These are phyloP conservation scores for Pocillopora meandrina DNA, from an alignment of 92 coral and sea anemone species.

Conservation along the genomic window DNA sequence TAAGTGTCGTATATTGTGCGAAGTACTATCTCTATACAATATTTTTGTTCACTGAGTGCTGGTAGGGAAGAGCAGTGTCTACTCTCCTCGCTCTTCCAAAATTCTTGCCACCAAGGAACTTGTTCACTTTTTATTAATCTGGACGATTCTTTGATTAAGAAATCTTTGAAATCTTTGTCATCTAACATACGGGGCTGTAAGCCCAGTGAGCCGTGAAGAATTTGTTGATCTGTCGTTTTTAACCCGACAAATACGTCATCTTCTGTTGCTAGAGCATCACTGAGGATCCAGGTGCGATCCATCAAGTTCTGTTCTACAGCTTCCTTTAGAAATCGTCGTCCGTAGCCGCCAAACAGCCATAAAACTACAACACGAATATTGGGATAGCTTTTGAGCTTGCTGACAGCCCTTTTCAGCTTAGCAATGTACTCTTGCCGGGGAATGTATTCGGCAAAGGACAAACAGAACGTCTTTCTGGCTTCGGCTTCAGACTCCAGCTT, in stretches of 20 bases:
- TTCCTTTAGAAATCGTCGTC: slow-evolving; percentile 68
- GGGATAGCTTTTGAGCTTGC: slow-evolving; percentile 66
- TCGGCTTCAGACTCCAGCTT: slow-evolving; percentile 77
- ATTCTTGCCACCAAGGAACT: slow-evolving; percentile 78
- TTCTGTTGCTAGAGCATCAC: slow-evolving; percentile 82
- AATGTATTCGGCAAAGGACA: slow-evolving; percentile 75
- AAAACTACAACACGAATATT: slow-evolving; percentile 69
- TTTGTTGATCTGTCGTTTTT: slow-evolving; percentile 36
- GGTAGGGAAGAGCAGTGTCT: slow-evolving; percentile 26
- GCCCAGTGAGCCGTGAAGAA: slow-evolving; percentile 69
- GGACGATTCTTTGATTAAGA: slow-evolving; percentile 39
- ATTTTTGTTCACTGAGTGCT: neutral
- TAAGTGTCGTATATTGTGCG: slow-evolving; percentile 61
- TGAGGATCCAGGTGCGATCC: slow-evolving; percentile 80
- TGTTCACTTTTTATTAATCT: neutral
- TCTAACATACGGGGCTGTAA: slow-evolving; percentile 58
- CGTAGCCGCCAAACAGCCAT: slow-evolving; percentile 80
- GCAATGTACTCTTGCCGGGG: slow-evolving; percentile 71
- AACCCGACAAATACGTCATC: slow-evolving; percentile 47
- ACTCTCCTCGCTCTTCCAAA: slow-evolving; percentile 52
- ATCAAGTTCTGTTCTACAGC: slow-evolving; percentile 57
- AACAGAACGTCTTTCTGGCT: slow-evolving; percentile 64
- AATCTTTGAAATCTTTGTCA: slow-evolving; percentile 36
- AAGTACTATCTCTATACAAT: slow-evolving; percentile 34
- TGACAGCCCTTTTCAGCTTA: slow-evolving; percentile 57